Evolutionary conservation across 2,888 invertebrate species (phyloP).

Genomic region (Calameuta pallipes): DNA sequence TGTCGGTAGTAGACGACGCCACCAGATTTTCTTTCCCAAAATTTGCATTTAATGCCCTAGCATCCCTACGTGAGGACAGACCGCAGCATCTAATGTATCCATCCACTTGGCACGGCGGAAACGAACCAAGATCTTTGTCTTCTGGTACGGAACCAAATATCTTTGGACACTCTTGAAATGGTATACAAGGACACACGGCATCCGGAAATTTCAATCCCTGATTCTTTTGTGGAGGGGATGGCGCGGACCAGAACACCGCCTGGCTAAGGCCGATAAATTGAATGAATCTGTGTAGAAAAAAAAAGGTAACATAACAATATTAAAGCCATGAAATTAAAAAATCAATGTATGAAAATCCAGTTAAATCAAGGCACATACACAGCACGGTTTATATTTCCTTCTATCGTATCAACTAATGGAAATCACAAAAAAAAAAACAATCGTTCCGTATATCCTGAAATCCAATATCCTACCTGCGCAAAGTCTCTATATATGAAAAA

Average conservation of each 20-base stretch:
- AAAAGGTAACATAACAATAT: background rate
- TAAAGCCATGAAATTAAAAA: background rate
- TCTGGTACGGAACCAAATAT: constrained; percentile 7
- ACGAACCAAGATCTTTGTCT: constrained; percentile 5
- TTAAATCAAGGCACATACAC: background rate
- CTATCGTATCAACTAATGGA: background rate
- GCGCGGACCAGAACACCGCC: background rate
- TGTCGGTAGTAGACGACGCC: background rate
- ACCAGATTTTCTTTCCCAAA: background rate
- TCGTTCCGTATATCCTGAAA: background rate
- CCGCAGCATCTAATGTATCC: constrained; percentile 4
- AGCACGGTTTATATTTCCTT: background rate
- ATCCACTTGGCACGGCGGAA: constrained; percentile 9
- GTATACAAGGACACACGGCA: constrained; percentile 11
- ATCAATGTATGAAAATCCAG: background rate
- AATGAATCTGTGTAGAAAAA: background rate
- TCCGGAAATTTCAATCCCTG: background rate
- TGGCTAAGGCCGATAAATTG: constrained; percentile 7
- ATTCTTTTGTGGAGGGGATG: background rate
- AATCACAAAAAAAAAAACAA: background rate
- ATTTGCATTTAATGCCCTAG: background rate
- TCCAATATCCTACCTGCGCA: background rate
- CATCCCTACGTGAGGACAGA: background rate
- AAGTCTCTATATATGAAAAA: background rate
- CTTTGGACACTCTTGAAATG: constrained; percentile 6